A percentile compares a stretch with the other conserved stretches of the same genome.
These are phyloP conservation scores for Hippopotamyrus pictus DNA, from an alignment of 2,797 vertebrate species.

Conservation along the genomic window DNA sequence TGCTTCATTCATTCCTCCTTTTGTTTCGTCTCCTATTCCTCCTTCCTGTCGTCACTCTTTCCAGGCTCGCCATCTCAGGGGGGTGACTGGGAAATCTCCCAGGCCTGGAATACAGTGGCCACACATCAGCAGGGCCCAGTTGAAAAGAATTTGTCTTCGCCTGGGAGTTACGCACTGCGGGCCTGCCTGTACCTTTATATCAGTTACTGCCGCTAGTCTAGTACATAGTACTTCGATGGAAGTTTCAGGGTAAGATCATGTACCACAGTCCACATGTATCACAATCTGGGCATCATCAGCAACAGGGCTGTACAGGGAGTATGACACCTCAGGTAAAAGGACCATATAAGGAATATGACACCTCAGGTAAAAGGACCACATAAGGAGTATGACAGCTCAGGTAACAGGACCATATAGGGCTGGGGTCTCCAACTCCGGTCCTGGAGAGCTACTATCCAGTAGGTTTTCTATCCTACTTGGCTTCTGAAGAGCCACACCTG, in stretches of 20 bases:
- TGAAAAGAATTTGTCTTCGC: neutral
- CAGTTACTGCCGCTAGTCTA: neutral
- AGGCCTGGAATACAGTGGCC: neutral
- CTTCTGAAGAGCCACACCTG: too few relatives aligned
- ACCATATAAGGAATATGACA: neutral
- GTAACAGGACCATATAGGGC: too few relatives aligned
- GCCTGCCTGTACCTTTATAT: neutral
- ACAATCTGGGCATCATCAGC: neutral
- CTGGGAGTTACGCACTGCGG: neutral
- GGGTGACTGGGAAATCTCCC: neutral
- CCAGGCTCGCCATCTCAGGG: neutral
- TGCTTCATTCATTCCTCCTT: conserved; percentile 10
- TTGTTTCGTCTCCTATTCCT: neutral
- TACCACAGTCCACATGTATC: neutral
- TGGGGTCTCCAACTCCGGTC: too few relatives aligned
- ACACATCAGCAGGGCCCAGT: neutral
- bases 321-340: neutral
- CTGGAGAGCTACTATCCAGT: too few relatives aligned
- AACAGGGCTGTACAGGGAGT: neutral
- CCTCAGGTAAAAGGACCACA: too few relatives aligned
- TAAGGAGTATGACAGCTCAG: neutral
- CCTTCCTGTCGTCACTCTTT: neutral
- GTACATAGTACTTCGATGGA: neutral
- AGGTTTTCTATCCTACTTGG: too few relatives aligned
- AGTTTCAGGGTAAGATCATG: neutral